phyloP scores from a whole-genome alignment of 2,797 vertebrate genomes.

The Scolopax rusticola region DNA sequence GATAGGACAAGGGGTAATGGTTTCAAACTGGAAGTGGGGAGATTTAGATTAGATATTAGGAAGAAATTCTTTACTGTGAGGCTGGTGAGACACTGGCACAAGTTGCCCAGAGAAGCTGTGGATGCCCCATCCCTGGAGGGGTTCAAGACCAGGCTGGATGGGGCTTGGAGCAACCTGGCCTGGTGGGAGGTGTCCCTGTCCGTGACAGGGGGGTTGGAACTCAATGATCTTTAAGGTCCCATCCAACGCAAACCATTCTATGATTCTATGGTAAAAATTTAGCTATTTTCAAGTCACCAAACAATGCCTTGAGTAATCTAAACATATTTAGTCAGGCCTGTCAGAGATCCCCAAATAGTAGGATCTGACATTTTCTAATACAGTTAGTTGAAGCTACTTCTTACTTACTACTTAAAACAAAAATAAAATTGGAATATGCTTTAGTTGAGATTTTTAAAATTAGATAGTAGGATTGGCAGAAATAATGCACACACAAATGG shows the following conservation, averaged over 20 bases:
- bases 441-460: neutral
- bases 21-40: neutral
- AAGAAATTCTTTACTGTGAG: neutral
- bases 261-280: neutral
- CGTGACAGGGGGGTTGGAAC: neutral
- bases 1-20: neutral
- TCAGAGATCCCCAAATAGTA: neutral
- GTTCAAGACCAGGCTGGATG: neutral
- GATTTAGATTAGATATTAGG: neutral
- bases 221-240: neutral
- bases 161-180: neutral
- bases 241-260: neutral
- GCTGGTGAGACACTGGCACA: neutral
- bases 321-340: neutral
- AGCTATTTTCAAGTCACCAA: neutral
- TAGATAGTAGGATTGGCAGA: neutral
- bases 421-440: neutral
- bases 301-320: neutral
- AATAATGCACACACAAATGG: neutral
- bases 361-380: neutral
- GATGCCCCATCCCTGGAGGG: neutral
- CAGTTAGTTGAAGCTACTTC: neutral
- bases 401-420: neutral
- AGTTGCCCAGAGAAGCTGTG: neutral
- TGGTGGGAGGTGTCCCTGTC: neutral